Base-by-base conservation (phyloP, 1,140 invertebrate species). In the Cepaea nemoralis region DNA sequence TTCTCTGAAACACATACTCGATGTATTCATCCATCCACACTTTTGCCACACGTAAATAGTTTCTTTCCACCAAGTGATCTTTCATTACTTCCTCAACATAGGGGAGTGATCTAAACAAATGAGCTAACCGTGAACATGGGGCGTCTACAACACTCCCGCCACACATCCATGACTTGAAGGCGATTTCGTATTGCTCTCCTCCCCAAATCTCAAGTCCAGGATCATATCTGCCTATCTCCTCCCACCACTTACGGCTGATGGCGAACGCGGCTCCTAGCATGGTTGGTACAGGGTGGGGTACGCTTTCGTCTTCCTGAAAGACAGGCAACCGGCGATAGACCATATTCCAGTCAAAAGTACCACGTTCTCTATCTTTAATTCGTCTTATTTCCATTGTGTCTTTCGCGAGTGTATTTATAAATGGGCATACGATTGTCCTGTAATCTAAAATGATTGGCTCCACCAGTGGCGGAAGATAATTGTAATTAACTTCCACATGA, bases 91-190 rank as follows among this genome's bases (percentile, higher is more conserved):
- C 42, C 6, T 31, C 8, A 0, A n/a, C 39, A 22, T 50, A 48
- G 16, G 39, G 48, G 5, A 10, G 22, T 2, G 24, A 35, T 35
- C 42, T n/a, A 48, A 50, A 75, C n/a, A 75, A 22, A 75, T 45
- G 50, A 33, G 50, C 40, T 27, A 50, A n/a, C n/a, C 42, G n/a
- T n/a, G 73, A 75, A 16, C 59, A 63, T 10, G 59, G 59, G 0
- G 59, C 31, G 94, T 93, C 78, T 94, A 96, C 84, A 99, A 31
- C 0, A 40, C 22, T 70, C 1, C 27, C 27, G 2, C 50, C 50
- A 55, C 50, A 55, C 27, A 31, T n/a, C 59, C 59, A 63, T 6
- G 59, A 6, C 59, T 63, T 63, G n/a, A 63, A 63, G 6, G 59
- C 27, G 6, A 63, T 5, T 27, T 63, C 59, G n/a, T 63, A 63